Evolutionary conservation across 2,113 vertebrate species (phyloP).

Genomic region (Holacanthus passer): DNA sequence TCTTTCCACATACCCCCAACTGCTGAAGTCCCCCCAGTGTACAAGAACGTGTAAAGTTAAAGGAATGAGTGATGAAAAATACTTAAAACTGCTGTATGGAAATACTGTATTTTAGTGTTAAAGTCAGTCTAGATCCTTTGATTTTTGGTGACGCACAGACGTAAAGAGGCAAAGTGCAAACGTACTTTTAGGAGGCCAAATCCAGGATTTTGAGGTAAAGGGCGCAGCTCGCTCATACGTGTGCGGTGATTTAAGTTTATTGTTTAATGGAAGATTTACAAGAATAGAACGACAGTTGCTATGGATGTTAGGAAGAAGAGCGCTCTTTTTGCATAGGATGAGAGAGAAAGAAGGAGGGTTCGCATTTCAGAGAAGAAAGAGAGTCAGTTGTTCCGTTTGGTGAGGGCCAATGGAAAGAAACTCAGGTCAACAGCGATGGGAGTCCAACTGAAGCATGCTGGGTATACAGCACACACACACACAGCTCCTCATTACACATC

Average conservation of each 20-base stretch:
- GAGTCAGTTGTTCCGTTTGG: conserved; percentile 80
- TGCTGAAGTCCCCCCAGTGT: not conserved
- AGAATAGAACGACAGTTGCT: conserved; percentile 68
- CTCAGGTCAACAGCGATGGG: conserved; percentile 65
- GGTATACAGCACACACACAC: conserved; percentile 56
- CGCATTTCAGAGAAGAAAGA: conserved; percentile 59
- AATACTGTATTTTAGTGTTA: not conserved
- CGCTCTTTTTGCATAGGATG: conserved; percentile 59
- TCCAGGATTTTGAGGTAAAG: conserved; percentile 19
- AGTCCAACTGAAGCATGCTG: conserved; percentile 70
- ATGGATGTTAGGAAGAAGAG: conserved; percentile 53
- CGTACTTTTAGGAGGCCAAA: conserved; percentile 2
- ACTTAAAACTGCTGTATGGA: not conserved
- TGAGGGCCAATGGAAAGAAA: conserved; percentile 80
- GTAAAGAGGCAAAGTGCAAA: not conserved
- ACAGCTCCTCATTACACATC: conserved; percentile 49
- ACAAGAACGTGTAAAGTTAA: too few relatives aligned
- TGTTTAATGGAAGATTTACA: conserved; percentile 61
- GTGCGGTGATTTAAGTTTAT: conserved; percentile 47
- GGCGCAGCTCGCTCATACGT: conserved; percentile 16
- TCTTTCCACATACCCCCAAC: not conserved
- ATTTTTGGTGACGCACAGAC: not conserved
- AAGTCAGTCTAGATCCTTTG: not conserved
- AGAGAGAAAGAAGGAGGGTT: conserved; percentile 64
- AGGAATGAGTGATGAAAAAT: too few relatives aligned